These are phyloP conservation scores for Paramormyrops hopkinsi DNA, from an alignment of 2,797 vertebrate species.

Conservation along the genomic window DNA sequence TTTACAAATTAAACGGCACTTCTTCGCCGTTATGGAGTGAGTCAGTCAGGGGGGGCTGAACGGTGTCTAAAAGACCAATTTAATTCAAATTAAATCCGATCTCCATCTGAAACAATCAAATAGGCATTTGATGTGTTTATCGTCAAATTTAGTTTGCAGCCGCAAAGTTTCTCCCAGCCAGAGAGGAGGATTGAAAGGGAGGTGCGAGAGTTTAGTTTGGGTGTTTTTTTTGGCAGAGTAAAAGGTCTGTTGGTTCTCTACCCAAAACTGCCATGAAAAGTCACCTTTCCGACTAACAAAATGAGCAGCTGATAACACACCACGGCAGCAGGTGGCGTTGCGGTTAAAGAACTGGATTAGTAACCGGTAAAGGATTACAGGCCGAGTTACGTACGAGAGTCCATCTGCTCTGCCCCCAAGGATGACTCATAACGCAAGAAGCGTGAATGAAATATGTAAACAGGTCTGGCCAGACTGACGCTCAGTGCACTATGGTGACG, in stretches of 20 bases:
- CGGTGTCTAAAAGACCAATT: slow-evolving; percentile 58
- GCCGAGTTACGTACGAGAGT: neutral
- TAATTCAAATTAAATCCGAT: slow-evolving; percentile 58
- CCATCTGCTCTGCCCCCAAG: neutral
- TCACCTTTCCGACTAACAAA: neutral
- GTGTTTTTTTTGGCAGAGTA: slow-evolving; percentile 11
- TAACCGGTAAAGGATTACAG: neutral
- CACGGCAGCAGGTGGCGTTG: neutral
- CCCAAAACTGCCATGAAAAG: neutral
- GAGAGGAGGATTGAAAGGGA: neutral
- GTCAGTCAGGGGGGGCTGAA: slow-evolving; percentile 57
- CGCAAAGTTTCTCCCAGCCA: slow-evolving; percentile 35
- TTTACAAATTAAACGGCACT: slow-evolving; percentile 62
- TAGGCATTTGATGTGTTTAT: slow-evolving; percentile 56
- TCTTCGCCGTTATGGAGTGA: slow-evolving; percentile 60
- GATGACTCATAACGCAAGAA: neutral
- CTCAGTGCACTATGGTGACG: neutral
- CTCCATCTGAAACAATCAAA: slow-evolving; percentile 58
- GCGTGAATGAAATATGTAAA: neutral
- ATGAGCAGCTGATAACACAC: neutral
- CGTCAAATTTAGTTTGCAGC: slow-evolving; percentile 43
- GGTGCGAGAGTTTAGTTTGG: neutral
- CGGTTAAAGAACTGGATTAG: neutral
- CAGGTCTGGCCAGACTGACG: neutral
- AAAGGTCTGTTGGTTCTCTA: neutral